Base-by-base conservation (phyloP, 2,797 vertebrate genomes). In the Fratercula arctica region DNA sequence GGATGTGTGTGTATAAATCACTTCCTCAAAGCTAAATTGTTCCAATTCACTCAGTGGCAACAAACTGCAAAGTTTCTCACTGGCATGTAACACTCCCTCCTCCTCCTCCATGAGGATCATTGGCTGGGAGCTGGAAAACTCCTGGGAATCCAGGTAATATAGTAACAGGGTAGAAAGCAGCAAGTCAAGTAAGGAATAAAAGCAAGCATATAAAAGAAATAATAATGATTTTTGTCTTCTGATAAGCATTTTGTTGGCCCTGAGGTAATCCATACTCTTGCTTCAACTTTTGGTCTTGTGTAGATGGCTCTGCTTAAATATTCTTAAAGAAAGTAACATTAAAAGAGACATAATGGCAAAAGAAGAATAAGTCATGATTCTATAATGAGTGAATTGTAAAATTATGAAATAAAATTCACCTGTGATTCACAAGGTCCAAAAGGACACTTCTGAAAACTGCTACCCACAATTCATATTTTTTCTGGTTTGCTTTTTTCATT, bases 21-120 rank as follows among this genome's bases (percentile, higher is more conserved):
- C 94, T 91, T 94, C 97, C 96, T 95, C 93, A 85, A 97, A 97
- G 94, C 93, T 93, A 94, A 95, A 95, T 92, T 80, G 97, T 97
- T 98, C 96, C 96, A 95, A 95, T 89, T 96, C 96, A 89, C 85
- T 95, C 74, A 54, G 78, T 92, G 94, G 96, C 92, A 91, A 95
- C 54, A 96, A 96, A 87, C 96, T 96, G 96, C 80, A 76, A 78
- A 92, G 93, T 48, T 97, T 98, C 98, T 97, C 98, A 97, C 91
- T 89, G 95, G 87, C 60, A 91, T 69, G 76, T 87, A 87, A 93
- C 84, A 94, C 93, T 94, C 53, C 50, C 51, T 68, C 59, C 51
- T n/a, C 54, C 4, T 72, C 51, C 57, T 95, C 5, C 0, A 14
- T 3, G 10, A 85, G 61, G 78, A 60, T 93, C 92, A 61, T 50